Conservation (phyloP, 2,888 invertebrate genomes). For the Euplexia lucipara region DNA sequence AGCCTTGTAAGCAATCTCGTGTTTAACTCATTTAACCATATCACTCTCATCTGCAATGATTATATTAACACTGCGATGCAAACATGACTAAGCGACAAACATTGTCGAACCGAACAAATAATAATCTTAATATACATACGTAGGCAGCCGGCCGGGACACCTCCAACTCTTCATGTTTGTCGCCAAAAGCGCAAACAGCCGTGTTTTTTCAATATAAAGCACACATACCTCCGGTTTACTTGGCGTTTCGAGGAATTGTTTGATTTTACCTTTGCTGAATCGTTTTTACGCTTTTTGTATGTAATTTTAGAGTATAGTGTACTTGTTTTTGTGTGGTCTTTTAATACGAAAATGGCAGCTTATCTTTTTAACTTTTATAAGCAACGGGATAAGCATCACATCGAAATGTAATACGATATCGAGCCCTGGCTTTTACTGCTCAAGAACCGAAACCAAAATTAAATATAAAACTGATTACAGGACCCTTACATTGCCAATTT, state of each 20-base stretch:
- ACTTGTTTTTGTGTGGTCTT: conserved; percentile 30
- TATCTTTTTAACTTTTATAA: conserved; percentile 15
- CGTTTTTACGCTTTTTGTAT: conserved; percentile 34
- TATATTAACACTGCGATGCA: conserved; percentile 55
- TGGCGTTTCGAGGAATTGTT: conserved; percentile 50
- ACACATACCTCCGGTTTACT: conserved; percentile 51
- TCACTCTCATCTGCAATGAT: conserved; percentile 40
- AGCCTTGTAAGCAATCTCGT: background rate
- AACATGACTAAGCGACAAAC: conserved; percentile 50
- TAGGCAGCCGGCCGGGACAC: conserved; percentile 38
- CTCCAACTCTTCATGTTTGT: conserved; percentile 77
- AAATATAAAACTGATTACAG: conserved; percentile 7
- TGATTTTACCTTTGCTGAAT: conserved; percentile 51
- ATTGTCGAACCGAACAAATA: conserved; percentile 60
- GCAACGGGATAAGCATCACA: background rate
- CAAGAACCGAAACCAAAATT: conserved; percentile 1
- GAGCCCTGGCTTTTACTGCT: background rate
- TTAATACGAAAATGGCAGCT: conserved; percentile 9
- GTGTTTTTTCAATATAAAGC: conserved; percentile 70
- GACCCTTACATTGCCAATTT: conserved; percentile 20
- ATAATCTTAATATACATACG: conserved; percentile 56
- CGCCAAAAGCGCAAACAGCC: conserved; percentile 68
- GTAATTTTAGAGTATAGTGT: conserved; percentile 12
- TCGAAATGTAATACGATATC: conserved; percentile 1
- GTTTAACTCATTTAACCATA: conserved; percentile 19